A percentile compares a stretch with the other conserved stretches of the same genome.
These are phyloP conservation scores for Raja brachyura DNA, from an alignment of 2,113 vertebrate species.

Conservation along the genomic window DNA sequence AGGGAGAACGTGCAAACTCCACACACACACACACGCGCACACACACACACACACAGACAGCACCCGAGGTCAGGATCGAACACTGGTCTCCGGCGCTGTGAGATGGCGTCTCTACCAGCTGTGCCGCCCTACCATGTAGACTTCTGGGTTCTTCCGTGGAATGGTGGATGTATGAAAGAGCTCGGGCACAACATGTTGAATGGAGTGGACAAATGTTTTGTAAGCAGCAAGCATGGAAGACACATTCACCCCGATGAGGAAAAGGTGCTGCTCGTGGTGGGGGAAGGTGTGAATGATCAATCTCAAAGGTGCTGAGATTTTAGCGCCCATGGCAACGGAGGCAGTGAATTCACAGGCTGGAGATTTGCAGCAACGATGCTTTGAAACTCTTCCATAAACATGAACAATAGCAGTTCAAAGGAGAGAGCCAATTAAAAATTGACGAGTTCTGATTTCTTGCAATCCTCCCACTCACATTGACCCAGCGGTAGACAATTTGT, in stretches of 20 bases:
- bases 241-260: neutral
- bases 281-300: too few species aligned
- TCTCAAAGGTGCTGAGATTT: neutral
- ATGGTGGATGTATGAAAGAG: neutral
- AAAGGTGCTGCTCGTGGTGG: neutral
- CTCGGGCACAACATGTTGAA: too few species aligned
- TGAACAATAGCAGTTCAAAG: neutral
- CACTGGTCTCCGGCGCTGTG: too few species aligned
- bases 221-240: neutral
- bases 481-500: too few species aligned
- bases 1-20: too few species aligned
- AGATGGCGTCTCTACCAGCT: too few species aligned
- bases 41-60: too few species aligned
- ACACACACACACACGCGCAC: too few species aligned
- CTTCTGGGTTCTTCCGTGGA: too few species aligned
- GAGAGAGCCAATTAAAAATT: neutral
- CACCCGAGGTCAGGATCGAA: too few species aligned
- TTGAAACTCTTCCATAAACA: neutral
- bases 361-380: neutral
- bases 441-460: neutral
- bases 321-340: neutral
- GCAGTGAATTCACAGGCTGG: neutral
- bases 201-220: neutral
- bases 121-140: too few species aligned
- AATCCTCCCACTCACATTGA: neutral